These are phyloP conservation scores for Onychostoma macrolepis DNA, from an alignment of 2,113 vertebrate species.

Conservation along the genomic window DNA sequence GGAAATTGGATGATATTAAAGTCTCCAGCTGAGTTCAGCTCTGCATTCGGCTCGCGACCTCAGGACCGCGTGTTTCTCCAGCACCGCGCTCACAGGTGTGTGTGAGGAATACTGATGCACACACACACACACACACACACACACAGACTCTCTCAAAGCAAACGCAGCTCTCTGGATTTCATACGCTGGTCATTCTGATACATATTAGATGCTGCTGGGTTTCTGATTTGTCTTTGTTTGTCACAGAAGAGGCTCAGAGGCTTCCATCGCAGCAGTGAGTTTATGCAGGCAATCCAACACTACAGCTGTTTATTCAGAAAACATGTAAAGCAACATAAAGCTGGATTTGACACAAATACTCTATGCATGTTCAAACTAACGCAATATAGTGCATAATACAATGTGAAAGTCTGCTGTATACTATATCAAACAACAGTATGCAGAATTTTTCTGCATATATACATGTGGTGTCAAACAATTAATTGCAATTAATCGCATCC, in stretches of 20 bases:
- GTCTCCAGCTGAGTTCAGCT: conserved; percentile 18
- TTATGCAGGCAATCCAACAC: not conserved
- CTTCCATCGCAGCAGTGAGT: not conserved
- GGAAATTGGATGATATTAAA: conserved; percentile 29
- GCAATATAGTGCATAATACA: not conserved
- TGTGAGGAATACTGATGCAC: conserved; percentile 19
- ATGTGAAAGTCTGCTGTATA: no score
- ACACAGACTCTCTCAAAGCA: not conserved
- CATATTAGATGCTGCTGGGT: not conserved
- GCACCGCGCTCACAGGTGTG: not conserved
- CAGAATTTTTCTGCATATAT: no score
- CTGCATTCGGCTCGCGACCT: not conserved
- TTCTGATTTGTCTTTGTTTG: not conserved
- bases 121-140: not conserved
- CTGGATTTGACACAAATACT: not conserved
- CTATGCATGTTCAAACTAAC: not conserved
- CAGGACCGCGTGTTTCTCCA: not conserved
- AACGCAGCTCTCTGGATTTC: no score
- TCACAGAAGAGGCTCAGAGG: not conserved
- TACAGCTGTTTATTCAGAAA: not conserved
- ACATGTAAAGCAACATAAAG: not conserved
- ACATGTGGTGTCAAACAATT: no score
- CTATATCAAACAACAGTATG: no score
- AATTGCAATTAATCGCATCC: no score
- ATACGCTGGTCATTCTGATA: not conserved